A percentile compares a stretch with the other conserved stretches of the same genome.
Evolutionary conservation across 1,140 invertebrate species (phyloP).

Genomic region (Trichomalopsis sarcophagae): DNA sequence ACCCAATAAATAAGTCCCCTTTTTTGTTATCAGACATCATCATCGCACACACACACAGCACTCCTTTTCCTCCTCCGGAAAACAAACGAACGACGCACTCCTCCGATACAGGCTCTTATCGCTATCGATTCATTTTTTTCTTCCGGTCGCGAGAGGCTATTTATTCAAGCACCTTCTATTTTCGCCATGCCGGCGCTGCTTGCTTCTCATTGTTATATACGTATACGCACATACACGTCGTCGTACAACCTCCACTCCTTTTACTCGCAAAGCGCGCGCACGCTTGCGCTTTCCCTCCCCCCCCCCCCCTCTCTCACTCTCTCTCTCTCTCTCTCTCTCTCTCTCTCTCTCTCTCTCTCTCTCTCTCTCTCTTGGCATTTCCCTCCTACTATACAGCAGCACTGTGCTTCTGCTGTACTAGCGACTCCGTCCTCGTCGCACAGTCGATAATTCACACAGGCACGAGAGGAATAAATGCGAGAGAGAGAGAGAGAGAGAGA

Average conservation of each 20-base stretch:
- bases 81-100: neutral
- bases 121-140: constrained; percentile 11
- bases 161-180: neutral
- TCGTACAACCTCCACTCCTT: neutral
- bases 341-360: too few relatives aligned
- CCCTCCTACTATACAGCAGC: neutral
- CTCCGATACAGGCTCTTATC: neutral
- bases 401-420: too few relatives aligned
- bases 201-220: neutral
- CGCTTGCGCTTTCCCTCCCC: too few relatives aligned
- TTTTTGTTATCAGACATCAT: neutral
- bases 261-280: constrained; percentile 19
- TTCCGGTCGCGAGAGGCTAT: neutral
- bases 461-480: neutral
- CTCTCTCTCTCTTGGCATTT: neutral
- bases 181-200: neutral
- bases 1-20: neutral
- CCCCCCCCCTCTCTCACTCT: too few relatives aligned
- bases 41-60: neutral
- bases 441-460: constrained; percentile 11
- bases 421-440: neutral
- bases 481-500: neutral
- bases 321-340: too few relatives aligned
- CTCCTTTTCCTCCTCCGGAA: neutral
- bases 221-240: neutral